phyloP scores from a whole-genome alignment of 2,888 invertebrate species.

The Drosophila mimica region DNA sequence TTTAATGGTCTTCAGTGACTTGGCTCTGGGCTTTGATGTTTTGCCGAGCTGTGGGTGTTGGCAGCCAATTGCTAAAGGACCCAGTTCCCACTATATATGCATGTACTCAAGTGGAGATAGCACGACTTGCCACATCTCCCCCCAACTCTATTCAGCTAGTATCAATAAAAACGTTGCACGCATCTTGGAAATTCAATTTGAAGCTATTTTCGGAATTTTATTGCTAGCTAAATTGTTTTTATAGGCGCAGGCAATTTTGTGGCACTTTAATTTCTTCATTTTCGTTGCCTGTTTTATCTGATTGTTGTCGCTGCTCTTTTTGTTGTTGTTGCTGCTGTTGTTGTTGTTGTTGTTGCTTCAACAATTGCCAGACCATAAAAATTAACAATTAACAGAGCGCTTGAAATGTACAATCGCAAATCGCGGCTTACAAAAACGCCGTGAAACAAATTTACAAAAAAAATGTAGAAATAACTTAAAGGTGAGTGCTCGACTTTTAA shows the following conservation, averaged over 20 bases:
- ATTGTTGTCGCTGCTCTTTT: conserved; percentile 27
- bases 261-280: conserved; percentile 75
- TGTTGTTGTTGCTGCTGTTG: conserved; percentile 29
- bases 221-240: conserved; percentile 82
- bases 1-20: conserved; percentile 66
- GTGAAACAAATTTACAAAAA: conserved; percentile 52
- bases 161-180: conserved; percentile 67
- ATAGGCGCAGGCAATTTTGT: conserved; percentile 54
- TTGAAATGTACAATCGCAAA: conserved; percentile 70
- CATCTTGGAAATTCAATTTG: conserved; percentile 70
- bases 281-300: conserved; percentile 12
- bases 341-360: conserved; percentile 32
- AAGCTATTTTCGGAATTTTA: conserved; percentile 74
- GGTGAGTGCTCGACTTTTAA: conserved; percentile 1
- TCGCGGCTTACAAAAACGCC: conserved; percentile 79
- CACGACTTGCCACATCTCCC: conserved; percentile 10
- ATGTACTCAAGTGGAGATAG: conserved; percentile 29
- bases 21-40: conserved; percentile 67
- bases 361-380: conserved; percentile 83
- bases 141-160: not conserved
- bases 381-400: conserved; percentile 81
- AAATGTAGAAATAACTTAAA: conserved; percentile 6
- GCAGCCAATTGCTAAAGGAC: conserved; percentile 50
- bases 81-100: conserved; percentile 12
- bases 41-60: conserved; percentile 59